Conservation (phyloP, 2,888 invertebrate genomes). For the Andrena haemorrhoa region DNA sequence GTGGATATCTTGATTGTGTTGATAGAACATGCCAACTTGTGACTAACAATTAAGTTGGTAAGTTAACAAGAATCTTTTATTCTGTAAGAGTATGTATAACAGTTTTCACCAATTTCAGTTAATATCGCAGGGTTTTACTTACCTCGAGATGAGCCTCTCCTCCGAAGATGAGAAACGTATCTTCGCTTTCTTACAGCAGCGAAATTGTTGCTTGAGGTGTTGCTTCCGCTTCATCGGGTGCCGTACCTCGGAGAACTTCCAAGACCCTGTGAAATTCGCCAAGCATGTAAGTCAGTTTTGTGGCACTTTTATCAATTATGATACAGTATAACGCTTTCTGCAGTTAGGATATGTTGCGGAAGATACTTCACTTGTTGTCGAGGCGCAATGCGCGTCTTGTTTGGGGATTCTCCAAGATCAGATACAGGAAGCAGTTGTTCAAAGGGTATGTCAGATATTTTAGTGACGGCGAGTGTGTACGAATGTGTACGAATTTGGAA, state of each 20-base stretch:
- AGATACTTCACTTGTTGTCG: slow-evolving; percentile 84
- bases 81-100: neutral
- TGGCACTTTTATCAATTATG: neutral
- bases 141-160: slow-evolving; percentile 44
- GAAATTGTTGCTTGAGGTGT: slow-evolving; percentile 90
- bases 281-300: slow-evolving; percentile 85
- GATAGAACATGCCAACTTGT: slow-evolving; percentile 5
- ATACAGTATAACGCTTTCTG: slow-evolving; percentile 25
- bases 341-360: slow-evolving; percentile 76
- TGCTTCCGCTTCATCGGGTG: slow-evolving; percentile 89
- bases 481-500: slow-evolving; percentile 13
- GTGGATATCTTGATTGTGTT: neutral
- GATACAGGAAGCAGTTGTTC: slow-evolving; percentile 86
- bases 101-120: neutral
- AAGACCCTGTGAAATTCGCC: slow-evolving; percentile 85
- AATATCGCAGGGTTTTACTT: neutral
- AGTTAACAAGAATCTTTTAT: slow-evolving; percentile 1
- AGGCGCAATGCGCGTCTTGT: slow-evolving; percentile 89
- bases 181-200: slow-evolving; percentile 71
- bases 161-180: slow-evolving; percentile 62
- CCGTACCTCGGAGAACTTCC: slow-evolving; percentile 86
- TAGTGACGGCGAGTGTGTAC: slow-evolving; percentile 36
- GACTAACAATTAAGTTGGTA: slow-evolving; percentile 4
- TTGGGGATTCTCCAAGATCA: slow-evolving; percentile 89
- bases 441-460: slow-evolving; percentile 83